phyloP scores from a whole-genome alignment of 2,113 vertebrate genomes.

The Chamaea fasciata region DNA sequence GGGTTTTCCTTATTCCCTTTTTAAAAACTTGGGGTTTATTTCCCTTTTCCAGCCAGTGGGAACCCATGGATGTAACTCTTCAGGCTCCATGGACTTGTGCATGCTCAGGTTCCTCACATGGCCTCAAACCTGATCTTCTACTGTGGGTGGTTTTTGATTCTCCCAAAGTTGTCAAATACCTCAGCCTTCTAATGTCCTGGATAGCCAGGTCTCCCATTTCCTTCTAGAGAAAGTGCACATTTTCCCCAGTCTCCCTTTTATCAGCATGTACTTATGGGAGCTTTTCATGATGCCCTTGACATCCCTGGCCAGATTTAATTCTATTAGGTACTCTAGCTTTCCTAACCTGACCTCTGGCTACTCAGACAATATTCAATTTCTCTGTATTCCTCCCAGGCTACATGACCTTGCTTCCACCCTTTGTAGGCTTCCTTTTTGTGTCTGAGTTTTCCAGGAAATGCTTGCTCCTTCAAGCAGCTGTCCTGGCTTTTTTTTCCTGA shows the following conservation, averaged over 20 bases:
- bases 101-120: background rate
- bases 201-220: background rate
- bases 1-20: background rate
- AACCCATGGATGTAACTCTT: background rate
- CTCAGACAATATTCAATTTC: background rate
- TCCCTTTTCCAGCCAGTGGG: background rate
- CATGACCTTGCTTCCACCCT: background rate
- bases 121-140: background rate
- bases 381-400: background rate
- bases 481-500: background rate
- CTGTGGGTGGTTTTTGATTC: background rate
- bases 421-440: background rate
- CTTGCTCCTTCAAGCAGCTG: background rate
- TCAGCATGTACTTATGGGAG: background rate
- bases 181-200: background rate
- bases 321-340: background rate
- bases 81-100: background rate
- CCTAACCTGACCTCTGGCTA: background rate
- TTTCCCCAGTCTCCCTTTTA: background rate
- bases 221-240: background rate
- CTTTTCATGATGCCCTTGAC: background rate
- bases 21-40: background rate
- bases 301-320: background rate
- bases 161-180: background rate
- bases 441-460: background rate